phyloP scores from a whole-genome alignment of 2,888 invertebrate genomes.

The Phrixothrix hirtus region DNA sequence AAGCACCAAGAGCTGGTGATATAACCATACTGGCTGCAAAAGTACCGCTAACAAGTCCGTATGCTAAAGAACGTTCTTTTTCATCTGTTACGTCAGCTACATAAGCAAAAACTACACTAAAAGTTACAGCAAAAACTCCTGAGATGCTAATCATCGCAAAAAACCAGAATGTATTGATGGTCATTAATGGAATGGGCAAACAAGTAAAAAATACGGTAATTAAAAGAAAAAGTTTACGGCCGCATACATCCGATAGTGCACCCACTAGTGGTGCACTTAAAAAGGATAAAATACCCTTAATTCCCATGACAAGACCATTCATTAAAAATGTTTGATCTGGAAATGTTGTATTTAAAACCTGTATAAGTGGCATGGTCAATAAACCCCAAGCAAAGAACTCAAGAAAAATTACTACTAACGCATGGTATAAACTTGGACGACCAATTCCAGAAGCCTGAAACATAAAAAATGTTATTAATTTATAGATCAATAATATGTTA shows the following conservation, averaged over 20 bases:
- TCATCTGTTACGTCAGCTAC: slow-evolving; percentile 99
- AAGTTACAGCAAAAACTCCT: slow-evolving; percentile 98
- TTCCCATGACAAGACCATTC: slow-evolving; percentile 98
- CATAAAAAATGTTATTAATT: slow-evolving; percentile 36
- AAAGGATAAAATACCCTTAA: slow-evolving; percentile 91
- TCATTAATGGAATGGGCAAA: slow-evolving; percentile 98
- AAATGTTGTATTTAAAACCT: slow-evolving; percentile 92
- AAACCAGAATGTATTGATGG: slow-evolving; percentile 91
- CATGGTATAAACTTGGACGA: slow-evolving; percentile 97
- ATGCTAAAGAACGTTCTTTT: slow-evolving; percentile 91
- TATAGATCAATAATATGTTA: no score
- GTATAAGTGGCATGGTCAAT: slow-evolving; percentile 96
- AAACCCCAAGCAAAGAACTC: slow-evolving; percentile 99
- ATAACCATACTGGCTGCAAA: slow-evolving; percentile 99
- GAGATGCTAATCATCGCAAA: slow-evolving; percentile 99
- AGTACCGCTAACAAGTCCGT: slow-evolving; percentile 91
- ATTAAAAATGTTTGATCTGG: slow-evolving; percentile 98
- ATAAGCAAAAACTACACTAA: slow-evolving; percentile 99
- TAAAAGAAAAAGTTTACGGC: slow-evolving; percentile 95
- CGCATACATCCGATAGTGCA: slow-evolving; percentile 97
- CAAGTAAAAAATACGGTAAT: slow-evolving; percentile 99
- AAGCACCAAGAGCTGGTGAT: slow-evolving; percentile 93
- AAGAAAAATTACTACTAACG: slow-evolving; percentile 97
- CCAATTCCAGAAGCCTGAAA: slow-evolving; percentile 84
- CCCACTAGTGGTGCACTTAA: slow-evolving; percentile 96